Percentiles rank a stretch among this genome's conserved stretches.
Conservation (phyloP, 2,888 invertebrate species). For the Sarcophaga rosellei region DNA sequence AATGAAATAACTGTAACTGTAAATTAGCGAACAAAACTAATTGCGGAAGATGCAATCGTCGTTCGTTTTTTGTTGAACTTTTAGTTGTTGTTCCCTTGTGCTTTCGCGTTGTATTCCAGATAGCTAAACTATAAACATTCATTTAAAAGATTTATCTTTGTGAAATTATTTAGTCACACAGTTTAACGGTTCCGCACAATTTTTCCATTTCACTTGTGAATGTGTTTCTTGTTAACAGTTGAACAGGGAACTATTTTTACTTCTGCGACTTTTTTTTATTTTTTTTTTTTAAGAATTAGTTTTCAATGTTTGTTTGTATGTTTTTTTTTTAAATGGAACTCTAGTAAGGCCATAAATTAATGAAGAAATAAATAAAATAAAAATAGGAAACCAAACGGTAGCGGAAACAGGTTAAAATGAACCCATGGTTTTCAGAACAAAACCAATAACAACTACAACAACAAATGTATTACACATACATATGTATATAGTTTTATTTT, state of each 20-base stretch:
- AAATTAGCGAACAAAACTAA: constrained; percentile 68
- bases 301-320: neutral
- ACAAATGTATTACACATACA: neutral
- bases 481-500: neutral
- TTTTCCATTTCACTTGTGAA: neutral
- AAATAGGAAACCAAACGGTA: constrained; percentile 16
- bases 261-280: neutral
- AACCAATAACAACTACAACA: neutral
- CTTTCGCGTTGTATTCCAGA: constrained; percentile 16
- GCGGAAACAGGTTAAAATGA: constrained; percentile 27
- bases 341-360: constrained; percentile 56
- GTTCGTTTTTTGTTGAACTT: neutral
- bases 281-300: neutral
- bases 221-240: constrained; percentile 4
- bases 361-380: constrained; percentile 36
- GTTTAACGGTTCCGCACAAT: constrained; percentile 31
- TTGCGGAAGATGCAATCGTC: constrained; percentile 56
- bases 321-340: constrained; percentile 39
- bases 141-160: constrained; percentile 62
- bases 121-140: constrained; percentile 58
- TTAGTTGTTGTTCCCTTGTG: constrained; percentile 53
- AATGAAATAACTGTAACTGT: constrained; percentile 64
- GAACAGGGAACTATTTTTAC: constrained; percentile 34
- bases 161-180: constrained; percentile 58
- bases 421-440: constrained; percentile 17